These are phyloP conservation scores for Erebia palarica DNA, from an alignment of 2,888 invertebrate species.

Conservation along the genomic window DNA sequence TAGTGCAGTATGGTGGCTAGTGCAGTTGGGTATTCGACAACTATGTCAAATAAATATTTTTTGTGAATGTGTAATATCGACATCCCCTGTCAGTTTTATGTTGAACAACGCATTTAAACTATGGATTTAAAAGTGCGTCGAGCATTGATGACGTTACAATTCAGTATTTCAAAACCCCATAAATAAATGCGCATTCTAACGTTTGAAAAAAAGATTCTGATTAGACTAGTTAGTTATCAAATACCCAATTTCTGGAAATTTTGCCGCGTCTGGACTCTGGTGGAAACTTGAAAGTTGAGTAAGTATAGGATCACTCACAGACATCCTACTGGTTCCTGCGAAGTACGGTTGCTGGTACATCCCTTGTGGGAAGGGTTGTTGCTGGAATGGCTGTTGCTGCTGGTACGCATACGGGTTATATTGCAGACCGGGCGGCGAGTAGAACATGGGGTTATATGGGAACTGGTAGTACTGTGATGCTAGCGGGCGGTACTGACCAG, in stretches of 20 bases:
- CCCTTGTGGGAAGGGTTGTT: conserved; percentile 56
- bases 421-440: conserved; percentile 57
- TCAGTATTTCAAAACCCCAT: too few relatives aligned
- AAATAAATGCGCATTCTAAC: too few relatives aligned
- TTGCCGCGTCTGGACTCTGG: too few relatives aligned
- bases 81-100: too few relatives aligned
- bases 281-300: background rate
- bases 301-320: conserved; percentile 52
- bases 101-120: too few relatives aligned
- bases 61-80: too few relatives aligned
- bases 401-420: conserved; percentile 75
- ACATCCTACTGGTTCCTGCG: conserved; percentile 72
- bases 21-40: background rate
- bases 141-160: too few relatives aligned
- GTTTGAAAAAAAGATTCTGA: too few relatives aligned
- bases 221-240: too few relatives aligned
- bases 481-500: conserved; percentile 76
- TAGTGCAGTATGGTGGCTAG: background rate
- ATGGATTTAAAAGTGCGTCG: too few relatives aligned
- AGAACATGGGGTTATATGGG: conserved; percentile 71
- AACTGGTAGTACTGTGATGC: conserved; percentile 75
- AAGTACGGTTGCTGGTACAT: conserved; percentile 72
- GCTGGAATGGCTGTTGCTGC: conserved; percentile 56
- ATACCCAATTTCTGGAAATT: too few relatives aligned
- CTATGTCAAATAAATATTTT: too few relatives aligned